phyloP scores from a whole-genome alignment of 2,888 invertebrate species.

The Trachelus tabidus region DNA sequence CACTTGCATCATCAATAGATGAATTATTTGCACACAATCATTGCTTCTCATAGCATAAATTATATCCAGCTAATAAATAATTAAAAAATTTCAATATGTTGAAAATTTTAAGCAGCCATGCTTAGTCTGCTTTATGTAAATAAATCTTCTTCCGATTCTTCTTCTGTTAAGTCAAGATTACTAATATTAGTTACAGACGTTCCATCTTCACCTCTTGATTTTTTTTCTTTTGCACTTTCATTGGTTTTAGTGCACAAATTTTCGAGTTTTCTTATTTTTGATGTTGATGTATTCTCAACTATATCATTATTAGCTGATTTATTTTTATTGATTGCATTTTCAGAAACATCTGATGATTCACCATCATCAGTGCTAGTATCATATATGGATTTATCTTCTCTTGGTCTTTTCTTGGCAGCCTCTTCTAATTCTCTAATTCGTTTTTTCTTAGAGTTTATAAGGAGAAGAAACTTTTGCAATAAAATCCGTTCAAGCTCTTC shows the following conservation, averaged over 20 bases:
- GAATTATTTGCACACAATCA: not conserved
- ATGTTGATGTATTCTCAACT: not conserved
- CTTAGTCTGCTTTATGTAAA: not conserved
- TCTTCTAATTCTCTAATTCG: conserved; percentile 2
- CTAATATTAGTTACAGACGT: not conserved
- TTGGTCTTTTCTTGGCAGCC: not conserved
- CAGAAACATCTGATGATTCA: not conserved
- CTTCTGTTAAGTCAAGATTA: not conserved
- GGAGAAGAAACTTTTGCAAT: not conserved
- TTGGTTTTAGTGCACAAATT: not conserved
- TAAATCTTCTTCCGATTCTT: conserved; percentile 1
- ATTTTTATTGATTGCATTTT: not conserved
- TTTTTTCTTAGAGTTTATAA: conserved; percentile 1
- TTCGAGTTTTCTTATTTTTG: not conserved
- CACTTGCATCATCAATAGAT: not conserved
- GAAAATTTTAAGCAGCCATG: not conserved
- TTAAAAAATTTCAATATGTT: not conserved
- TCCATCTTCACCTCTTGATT: not conserved
- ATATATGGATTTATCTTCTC: not conserved
- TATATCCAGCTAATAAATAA: not conserved
- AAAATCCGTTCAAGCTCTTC: not conserved
- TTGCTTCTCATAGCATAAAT: not conserved
- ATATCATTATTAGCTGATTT: not conserved
- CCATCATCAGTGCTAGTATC: not conserved
- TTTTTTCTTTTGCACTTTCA: not conserved